phyloP scores from a whole-genome alignment of 2,797 vertebrate species.

The Remorina albescens region DNA sequence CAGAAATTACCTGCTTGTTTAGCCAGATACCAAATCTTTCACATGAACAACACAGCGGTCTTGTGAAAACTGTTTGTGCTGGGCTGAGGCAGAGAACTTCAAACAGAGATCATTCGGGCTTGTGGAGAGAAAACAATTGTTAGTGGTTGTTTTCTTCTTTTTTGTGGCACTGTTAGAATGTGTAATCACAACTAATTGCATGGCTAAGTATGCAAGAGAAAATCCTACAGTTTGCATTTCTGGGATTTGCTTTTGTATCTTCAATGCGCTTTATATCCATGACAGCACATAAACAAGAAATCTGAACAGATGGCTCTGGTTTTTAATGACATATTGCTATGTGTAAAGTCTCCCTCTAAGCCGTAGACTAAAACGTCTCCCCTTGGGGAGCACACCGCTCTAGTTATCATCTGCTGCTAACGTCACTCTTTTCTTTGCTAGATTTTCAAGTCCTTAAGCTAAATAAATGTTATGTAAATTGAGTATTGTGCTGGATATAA shows the following conservation, averaged over 20 bases:
- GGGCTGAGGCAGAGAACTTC: constrained; percentile 46
- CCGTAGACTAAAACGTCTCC: constrained; percentile 72
- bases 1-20: constrained; percentile 75
- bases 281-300: constrained; percentile 69
- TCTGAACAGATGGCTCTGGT: constrained; percentile 78
- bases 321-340: constrained; percentile 84
- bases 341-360: constrained; percentile 76
- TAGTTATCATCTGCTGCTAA: constrained; percentile 76
- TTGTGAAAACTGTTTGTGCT: constrained; percentile 55
- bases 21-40: constrained; percentile 37
- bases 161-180: constrained; percentile 51
- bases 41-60: constrained; percentile 45
- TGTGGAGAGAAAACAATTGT: constrained; percentile 64
- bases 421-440: constrained; percentile 73
- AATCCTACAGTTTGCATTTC: constrained; percentile 68
- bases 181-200: constrained; percentile 74
- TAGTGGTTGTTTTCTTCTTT: constrained; percentile 43
- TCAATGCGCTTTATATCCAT: constrained; percentile 56
- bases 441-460: constrained; percentile 72
- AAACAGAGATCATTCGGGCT: constrained; percentile 62
- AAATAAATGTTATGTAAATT: constrained; percentile 77
- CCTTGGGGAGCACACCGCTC: constrained; percentile 65
- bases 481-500: constrained; percentile 75
- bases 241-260: constrained; percentile 64
- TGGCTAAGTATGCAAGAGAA: constrained; percentile 50